Percentiles rank a stretch among this genome's conserved stretches.
These are phyloP conservation scores for Silurus glanis DNA, from an alignment of 2,113 vertebrate species.

Conservation along the genomic window DNA sequence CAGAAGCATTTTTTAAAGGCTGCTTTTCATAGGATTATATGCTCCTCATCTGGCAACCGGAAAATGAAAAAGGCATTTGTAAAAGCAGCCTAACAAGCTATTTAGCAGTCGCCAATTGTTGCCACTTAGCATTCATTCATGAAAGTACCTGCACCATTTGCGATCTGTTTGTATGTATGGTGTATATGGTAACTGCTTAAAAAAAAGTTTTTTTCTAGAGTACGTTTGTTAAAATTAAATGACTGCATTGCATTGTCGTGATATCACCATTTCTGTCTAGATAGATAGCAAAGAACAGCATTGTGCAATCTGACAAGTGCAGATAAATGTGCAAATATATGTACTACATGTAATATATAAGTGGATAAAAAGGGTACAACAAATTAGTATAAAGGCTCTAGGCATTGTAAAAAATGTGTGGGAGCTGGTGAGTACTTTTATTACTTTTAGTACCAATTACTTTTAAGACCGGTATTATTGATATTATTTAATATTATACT, in stretches of 20 bases:
- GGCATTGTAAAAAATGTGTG: too few relatives aligned
- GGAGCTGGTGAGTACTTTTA: too few relatives aligned
- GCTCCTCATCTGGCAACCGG: background rate
- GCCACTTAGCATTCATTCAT: background rate
- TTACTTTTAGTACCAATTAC: too few relatives aligned
- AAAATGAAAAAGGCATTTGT: background rate
- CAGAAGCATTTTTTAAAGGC: background rate
- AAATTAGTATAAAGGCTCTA: too few relatives aligned
- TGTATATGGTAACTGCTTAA: background rate
- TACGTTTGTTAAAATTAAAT: background rate
- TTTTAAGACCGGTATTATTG: too few relatives aligned
- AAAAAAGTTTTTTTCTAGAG: background rate
- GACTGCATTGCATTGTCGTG: background rate
- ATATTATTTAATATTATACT: too few relatives aligned
- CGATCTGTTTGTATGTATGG: background rate
- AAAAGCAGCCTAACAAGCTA: background rate
- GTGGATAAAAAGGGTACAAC: too few relatives aligned
- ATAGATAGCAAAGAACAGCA: too few relatives aligned
- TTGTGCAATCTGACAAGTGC: too few relatives aligned
- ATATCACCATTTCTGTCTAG: too few relatives aligned
- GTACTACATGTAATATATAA: too few relatives aligned
- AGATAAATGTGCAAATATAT: too few relatives aligned
- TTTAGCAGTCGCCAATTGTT: background rate
- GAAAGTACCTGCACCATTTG: background rate
- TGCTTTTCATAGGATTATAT: conserved; percentile 9